Base-by-base conservation (phyloP, 1,140 invertebrate species). In the Ceratoteleas bidentatus region DNA sequence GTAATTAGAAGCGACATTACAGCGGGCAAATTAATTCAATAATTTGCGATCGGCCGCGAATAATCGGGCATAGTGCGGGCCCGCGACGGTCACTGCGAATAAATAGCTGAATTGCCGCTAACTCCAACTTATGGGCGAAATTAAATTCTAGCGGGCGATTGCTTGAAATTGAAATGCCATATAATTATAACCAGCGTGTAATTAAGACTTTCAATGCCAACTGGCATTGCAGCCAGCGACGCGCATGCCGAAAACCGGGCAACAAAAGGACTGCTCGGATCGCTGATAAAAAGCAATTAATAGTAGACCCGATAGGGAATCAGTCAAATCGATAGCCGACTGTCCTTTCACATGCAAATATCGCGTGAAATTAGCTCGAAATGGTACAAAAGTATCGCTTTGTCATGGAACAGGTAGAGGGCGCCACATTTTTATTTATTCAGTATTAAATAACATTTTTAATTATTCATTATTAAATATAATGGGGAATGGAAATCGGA, bases 121-220 rank as follows among this genome's bases (percentile, higher is more conserved):
- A 72, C 66, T 65, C 45, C 47, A 45, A 78, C 60, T 72, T 70
- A 72, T 69, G 16, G 32, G 3, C n/a, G 57, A 60, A 70, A 65
- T 78, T 64, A 70, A 78, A 78, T 77, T 77, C 65, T 62, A 70
- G 57, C 52, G 33, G 8, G n/a, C 33, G 34, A 61, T 65, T 61
- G 49, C 34, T 58, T 14, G 43, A 45, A 52, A 64, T 70, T 40
- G 73, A 70, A 70, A 70, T 64, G n/a, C 56, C 56, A 47, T 9
- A 45, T 68, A 68, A 75, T 75, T 75, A 33, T 53, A 58, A 45
- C 11, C 49, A 49, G 8, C 3, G 14, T 24, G 4, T 24, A 15
- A 60, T 69, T 50, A 38, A 50, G 34, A 57, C 11, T 57, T 47
- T 9, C 6, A 50, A 6, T 16, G 11, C n/a, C 9, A 60, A 60